Conservation (phyloP, 2,888 invertebrate genomes). For the Argyra leucocephala region DNA sequence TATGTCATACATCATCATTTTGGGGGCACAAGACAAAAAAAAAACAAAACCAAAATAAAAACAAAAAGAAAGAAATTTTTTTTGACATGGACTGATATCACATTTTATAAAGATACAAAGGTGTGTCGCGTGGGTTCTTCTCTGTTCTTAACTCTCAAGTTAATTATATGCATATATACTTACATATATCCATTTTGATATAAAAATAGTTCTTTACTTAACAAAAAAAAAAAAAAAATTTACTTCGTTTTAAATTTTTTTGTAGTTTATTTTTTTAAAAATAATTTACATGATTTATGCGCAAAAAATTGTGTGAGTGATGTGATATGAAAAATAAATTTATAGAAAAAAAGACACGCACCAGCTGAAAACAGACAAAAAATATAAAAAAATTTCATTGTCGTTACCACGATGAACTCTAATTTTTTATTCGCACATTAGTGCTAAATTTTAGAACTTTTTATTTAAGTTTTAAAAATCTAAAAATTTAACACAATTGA, state of each 20-base stretch:
- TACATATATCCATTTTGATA: too few relatives aligned
- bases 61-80: background rate
- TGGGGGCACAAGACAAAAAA: background rate
- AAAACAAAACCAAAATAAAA: background rate
- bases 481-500: too few relatives aligned
- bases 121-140: conserved; percentile 6
- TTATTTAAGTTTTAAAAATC: too few relatives aligned
- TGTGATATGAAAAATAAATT: background rate
- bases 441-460: too few relatives aligned
- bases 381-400: background rate
- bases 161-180: too few relatives aligned
- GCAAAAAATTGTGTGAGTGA: background rate
- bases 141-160: background rate
- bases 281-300: background rate
- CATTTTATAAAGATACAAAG: background rate
- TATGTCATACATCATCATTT: conserved; percentile 3
- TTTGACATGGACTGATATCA: background rate
- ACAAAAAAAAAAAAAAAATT: background rate
- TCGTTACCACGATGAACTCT: background rate
- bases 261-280: too few relatives aligned
- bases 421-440: background rate
- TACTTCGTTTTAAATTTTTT: too few relatives aligned
- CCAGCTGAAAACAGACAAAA: background rate
- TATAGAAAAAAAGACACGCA: background rate
- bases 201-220: too few relatives aligned